A percentile compares a stretch with the other conserved stretches of the same genome.
Evolutionary conservation across 2,113 vertebrate genomes (phyloP).

Genomic region (Hippoglossus stenolepis): DNA sequence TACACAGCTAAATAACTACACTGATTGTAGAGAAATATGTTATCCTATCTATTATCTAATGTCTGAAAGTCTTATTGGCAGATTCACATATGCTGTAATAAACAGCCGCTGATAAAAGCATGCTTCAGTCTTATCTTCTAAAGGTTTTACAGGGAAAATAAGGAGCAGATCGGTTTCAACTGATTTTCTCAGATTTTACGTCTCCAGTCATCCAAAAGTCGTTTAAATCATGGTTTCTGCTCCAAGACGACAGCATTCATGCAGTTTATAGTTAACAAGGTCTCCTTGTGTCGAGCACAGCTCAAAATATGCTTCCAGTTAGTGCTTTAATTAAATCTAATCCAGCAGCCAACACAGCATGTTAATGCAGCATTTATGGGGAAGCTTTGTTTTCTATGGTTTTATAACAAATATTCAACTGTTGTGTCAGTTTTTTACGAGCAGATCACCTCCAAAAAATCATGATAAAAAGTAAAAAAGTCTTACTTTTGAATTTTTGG

Average conservation of each 20-base stretch:
- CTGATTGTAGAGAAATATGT: background rate
- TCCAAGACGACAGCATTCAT: slow-evolving; percentile 29
- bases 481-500: too few species aligned
- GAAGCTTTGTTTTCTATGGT: slow-evolving; percentile 24
- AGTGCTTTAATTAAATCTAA: slow-evolving; percentile 40
- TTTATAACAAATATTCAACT: slow-evolving; percentile 19
- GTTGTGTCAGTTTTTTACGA: background rate
- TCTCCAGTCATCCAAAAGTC: slow-evolving; percentile 26
- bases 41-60: too few species aligned
- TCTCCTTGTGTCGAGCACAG: slow-evolving; percentile 14
- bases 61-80: too few species aligned
- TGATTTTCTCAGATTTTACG: slow-evolving; percentile 25
- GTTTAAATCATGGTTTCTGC: slow-evolving; percentile 5
- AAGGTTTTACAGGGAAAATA: background rate
- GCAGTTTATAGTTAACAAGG: slow-evolving; percentile 31
- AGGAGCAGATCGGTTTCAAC: slow-evolving; percentile 8
- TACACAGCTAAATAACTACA: background rate
- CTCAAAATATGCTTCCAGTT: slow-evolving; percentile 29
- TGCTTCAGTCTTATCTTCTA: too few species aligned
- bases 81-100: too few species aligned
- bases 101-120: too few species aligned
- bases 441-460: background rate
- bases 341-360: slow-evolving; percentile 40
- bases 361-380: slow-evolving; percentile 45
- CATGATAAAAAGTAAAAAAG: background rate